A percentile compares a stretch with the other conserved stretches of the same genome.
These are phyloP conservation scores for Polypterus bichir DNA, from an alignment of 2,113 vertebrate species.

Conservation along the genomic window DNA sequence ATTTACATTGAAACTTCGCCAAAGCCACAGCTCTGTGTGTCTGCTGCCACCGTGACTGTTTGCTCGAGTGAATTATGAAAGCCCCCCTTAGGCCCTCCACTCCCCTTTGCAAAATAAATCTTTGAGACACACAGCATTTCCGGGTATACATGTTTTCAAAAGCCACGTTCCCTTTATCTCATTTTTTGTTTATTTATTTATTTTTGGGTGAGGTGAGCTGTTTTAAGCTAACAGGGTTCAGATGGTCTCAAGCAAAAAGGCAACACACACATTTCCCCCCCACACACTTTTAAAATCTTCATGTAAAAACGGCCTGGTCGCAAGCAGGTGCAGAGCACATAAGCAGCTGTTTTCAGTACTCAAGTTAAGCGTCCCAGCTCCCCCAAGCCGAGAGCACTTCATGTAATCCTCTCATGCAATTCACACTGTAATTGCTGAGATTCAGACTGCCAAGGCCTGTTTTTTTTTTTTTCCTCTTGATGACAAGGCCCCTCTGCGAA, in stretches of 20 bases:
- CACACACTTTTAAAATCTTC: constrained; percentile 38
- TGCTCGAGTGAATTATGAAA: constrained; percentile 48
- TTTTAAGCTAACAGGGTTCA: constrained; percentile 26
- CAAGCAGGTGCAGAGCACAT: constrained; percentile 67
- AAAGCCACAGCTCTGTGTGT: constrained; percentile 53
- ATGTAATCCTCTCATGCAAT: constrained; percentile 76
- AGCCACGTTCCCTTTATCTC: constrained; percentile 17
- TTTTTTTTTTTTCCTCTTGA: constrained; percentile 50
- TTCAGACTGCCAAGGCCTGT: constrained; percentile 47
- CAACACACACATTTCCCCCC: too few relatives aligned
- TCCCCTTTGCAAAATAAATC: constrained; percentile 12
- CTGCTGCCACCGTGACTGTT: constrained; percentile 38
- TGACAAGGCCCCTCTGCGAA: constrained; percentile 50
- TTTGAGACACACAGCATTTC: too few relatives aligned
- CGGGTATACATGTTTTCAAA: too few relatives aligned
- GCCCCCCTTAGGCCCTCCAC: constrained; percentile 22
- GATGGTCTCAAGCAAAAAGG: too few relatives aligned
- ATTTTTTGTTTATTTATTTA: constrained; percentile 23
- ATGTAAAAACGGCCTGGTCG: constrained; percentile 63
- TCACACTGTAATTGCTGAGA: constrained; percentile 75
- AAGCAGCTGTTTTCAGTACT: constrained; percentile 69
- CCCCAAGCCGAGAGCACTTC: constrained; percentile 67
- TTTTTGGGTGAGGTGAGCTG: constrained; percentile 21
- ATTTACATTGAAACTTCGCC: constrained; percentile 67
- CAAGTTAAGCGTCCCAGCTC: constrained; percentile 47